A percentile compares a stretch with the other conserved stretches of the same genome.
Evolutionary conservation across 2,113 vertebrate genomes (phyloP).

Genomic region (Pungitius pungitius): DNA sequence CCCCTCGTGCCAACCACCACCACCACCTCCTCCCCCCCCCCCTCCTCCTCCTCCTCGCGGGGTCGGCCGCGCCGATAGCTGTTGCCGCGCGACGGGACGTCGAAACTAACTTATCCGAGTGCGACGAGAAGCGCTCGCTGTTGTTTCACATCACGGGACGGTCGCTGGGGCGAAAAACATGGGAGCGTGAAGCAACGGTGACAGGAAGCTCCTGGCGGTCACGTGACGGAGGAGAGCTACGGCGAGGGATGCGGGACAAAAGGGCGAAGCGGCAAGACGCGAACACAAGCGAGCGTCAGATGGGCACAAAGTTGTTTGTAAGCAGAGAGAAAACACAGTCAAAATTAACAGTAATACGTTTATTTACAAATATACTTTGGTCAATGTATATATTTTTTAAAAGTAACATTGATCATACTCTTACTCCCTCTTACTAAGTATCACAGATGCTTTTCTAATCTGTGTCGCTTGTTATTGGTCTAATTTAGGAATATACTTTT

Average conservation of each 20-base stretch:
- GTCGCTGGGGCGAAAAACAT: constrained; percentile 40
- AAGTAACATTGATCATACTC: too few relatives aligned
- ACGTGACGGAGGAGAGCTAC: constrained; percentile 41
- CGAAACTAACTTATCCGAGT: not conserved
- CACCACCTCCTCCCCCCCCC: not conserved
- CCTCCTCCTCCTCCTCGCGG: not conserved
- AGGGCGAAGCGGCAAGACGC: not conserved
- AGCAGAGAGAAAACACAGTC: not conserved
- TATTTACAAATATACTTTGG: not conserved
- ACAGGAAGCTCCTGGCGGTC: constrained; percentile 57
- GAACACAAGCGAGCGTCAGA: not conserved
- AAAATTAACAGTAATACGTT: not conserved
- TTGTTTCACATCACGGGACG: constrained; percentile 38
- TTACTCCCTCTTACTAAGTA: too few relatives aligned
- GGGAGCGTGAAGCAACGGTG: constrained; percentile 49
- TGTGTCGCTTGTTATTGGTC: too few relatives aligned
- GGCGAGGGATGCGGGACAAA: constrained; percentile 35
- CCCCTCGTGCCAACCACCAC: too few relatives aligned
- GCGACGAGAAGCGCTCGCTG: not conserved
- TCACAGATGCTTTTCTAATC: too few relatives aligned
- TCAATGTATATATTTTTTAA: too few relatives aligned
- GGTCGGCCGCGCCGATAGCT: not conserved
- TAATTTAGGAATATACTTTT: too few relatives aligned
- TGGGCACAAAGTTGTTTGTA: not conserved
- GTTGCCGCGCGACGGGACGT: not conserved